Conservation (phyloP, 1,140 invertebrate species). For the Acromyrmex heyeri region DNA sequence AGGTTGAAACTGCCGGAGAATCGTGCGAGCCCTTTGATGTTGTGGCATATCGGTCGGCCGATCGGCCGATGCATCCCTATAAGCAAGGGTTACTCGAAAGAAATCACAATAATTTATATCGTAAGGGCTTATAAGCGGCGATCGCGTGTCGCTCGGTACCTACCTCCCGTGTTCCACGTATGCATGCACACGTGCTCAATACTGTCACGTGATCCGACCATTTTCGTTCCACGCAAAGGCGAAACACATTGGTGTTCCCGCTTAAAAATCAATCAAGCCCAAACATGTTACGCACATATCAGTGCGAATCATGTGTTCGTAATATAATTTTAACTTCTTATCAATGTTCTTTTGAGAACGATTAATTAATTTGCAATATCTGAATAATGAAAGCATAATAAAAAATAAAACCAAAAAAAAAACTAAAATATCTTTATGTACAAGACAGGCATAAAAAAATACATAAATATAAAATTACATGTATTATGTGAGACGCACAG, state of each 20-base stretch:
- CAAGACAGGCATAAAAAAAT: neutral
- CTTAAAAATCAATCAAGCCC: constrained; percentile 70
- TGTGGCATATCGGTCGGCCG: constrained; percentile 80
- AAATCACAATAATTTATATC: constrained; percentile 86
- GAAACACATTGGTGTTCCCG: constrained; percentile 40
- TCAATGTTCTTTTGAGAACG: constrained; percentile 10
- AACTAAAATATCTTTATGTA: neutral
- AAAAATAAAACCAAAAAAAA: neutral
- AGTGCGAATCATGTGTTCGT: constrained; percentile 7
- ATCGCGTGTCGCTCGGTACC: constrained; percentile 83
- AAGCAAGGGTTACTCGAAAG: constrained; percentile 84
- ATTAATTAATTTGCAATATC: constrained; percentile 37
- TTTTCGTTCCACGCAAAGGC: constrained; percentile 73
- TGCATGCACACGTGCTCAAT: constrained; percentile 69
- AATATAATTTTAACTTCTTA: constrained; percentile 37
- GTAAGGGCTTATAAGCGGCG: constrained; percentile 81
- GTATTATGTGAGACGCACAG: no score
- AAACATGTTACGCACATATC: constrained; percentile 13
- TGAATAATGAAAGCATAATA: neutral
- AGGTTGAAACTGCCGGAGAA: constrained; percentile 61
- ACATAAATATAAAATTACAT: neutral
- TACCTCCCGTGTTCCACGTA: constrained; percentile 66
- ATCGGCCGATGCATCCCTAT: constrained; percentile 80
- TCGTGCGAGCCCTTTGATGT: constrained; percentile 84
- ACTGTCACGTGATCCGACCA: constrained; percentile 71